Base-by-base conservation (phyloP, 2,113 vertebrate genomes). In the Empidonax traillii region DNA sequence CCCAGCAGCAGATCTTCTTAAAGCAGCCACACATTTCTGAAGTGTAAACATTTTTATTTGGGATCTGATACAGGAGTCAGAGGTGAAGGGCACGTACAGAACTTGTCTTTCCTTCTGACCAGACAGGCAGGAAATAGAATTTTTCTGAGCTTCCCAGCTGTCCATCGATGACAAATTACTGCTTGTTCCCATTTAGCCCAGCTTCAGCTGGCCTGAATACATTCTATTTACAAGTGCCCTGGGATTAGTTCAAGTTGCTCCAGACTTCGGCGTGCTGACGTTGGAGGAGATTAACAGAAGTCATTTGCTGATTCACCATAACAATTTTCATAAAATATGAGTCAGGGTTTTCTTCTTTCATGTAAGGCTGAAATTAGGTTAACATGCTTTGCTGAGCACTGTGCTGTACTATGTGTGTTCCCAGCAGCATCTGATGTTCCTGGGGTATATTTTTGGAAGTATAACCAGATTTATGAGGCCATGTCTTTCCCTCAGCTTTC, bases 251-350 rank as follows among this genome's bases (percentile, higher is more conserved):
- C 92, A 87, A 73, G 89, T 79, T 89, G 90, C 92, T 96, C 96
- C 96, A 96, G 94, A 96, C 93, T 92, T 89, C 83, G 51, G 61
- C 0, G 14, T 89, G 88, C 89, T 95, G 95, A 97, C 76, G 88
- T 93, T 31, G 84, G 77, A 96, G 88, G 90, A 90, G 76, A 94
- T 79, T 68, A 96, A 90, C 94, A 97, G 85, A 37, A 87, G 96
- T 71, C 67, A 94, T 97, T 95, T 97, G 93, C 94, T 97, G 96
- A 97, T 86, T 96, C 96, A 97, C 94, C 31, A 33, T 61, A 92
- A 75, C 53, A 41, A 90, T 96, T 95, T 95, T 68, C 94, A 95
- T 96, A 89, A 96, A 96, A 95, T 89, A 79, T 95, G 96, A 96
- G 69, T 95, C 96, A 96, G 96, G 95, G 31, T 93, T 96, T 96